Evolutionary conservation across 2,113 vertebrate genomes (phyloP), one percentile per base, ranked within the genome.

Genomic region (Lates calcarifer): DNA sequence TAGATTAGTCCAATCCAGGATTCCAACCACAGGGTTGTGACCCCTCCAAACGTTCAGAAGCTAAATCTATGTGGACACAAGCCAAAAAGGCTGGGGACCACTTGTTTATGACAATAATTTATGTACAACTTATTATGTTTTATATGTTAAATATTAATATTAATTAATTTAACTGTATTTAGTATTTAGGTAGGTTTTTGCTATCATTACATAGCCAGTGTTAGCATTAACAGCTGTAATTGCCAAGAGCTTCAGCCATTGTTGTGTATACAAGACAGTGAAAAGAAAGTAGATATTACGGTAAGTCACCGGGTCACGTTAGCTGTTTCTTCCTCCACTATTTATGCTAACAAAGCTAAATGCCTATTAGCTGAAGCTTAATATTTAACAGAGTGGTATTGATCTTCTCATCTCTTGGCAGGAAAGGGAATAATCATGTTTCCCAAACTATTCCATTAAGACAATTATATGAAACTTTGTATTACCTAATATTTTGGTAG

Each of bases 401-500:
- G 20, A 51, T 51, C 47, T 51, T 51, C 8, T 51, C 47, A 14
- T 47, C 62, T 47, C 37, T 17, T 24, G 18, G 31, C 45, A 68
- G 60, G 33, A 60, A 63, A 56, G 5, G 22, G 22, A 82, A 43
- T 57, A 29, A 18, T 6, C 18, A 26, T 6, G 62, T 77, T 74
- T 87, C 51, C 56, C 37, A 66, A 74, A 37, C 20, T 18, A 33
- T 24, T 74, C 12, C 0, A 20, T 61, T 45, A 31, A 53, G 22
- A 51, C 37, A 0, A 45, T 56, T 64, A 41, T 41, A 45, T 72
- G 72, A 76, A 60, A 61, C 22, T 41, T 70, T 65, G 37, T 33
- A 64, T 88, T 53, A 66, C 65, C 60, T 60, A 61, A 53, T 77
- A 45, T 75, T 60, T 64, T 56, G 58, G 53, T n/a, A 45, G 62